phyloP scores from a whole-genome alignment of 2,113 vertebrate species.

The Saguinus imperator region DNA sequence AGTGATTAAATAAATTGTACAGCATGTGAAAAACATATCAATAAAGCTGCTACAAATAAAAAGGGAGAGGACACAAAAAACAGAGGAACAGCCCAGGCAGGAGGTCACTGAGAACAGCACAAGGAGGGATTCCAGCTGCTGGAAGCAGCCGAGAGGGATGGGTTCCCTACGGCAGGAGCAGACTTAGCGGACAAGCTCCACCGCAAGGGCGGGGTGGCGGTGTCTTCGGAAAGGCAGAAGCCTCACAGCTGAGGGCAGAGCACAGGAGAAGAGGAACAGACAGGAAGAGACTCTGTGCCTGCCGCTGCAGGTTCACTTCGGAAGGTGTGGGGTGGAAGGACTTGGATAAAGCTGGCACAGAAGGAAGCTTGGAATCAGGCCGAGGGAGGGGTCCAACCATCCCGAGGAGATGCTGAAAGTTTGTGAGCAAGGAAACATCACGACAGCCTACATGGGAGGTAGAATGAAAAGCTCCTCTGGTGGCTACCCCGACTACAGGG shows the following conservation, averaged over 20 bases:
- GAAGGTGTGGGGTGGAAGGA: not conserved
- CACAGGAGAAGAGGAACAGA: not conserved
- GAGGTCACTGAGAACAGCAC: not conserved
- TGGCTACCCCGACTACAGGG: not conserved
- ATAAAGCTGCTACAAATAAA: not conserved
- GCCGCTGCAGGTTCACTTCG: not conserved
- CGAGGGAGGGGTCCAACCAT: not conserved
- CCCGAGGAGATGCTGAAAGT: not conserved
- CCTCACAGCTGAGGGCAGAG: too few species aligned
- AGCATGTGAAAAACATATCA: not conserved
- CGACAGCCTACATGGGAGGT: too few species aligned
- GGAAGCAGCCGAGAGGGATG: not conserved
- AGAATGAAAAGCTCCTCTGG: not conserved
- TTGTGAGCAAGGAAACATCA: not conserved
- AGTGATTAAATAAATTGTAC: not conserved
- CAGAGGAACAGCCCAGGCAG: not conserved
- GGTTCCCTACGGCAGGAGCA: not conserved
- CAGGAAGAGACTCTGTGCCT: not conserved
- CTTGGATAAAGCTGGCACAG: not conserved
- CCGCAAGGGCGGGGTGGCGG: fast-evolving
- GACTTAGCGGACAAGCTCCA: not conserved
- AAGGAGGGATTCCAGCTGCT: not conserved
- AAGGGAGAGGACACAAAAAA: not conserved
- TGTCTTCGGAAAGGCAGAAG: not conserved
- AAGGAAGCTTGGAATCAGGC: not conserved